Conservation (phyloP, 2,888 invertebrate genomes). For the Drosophila formosana region DNA sequence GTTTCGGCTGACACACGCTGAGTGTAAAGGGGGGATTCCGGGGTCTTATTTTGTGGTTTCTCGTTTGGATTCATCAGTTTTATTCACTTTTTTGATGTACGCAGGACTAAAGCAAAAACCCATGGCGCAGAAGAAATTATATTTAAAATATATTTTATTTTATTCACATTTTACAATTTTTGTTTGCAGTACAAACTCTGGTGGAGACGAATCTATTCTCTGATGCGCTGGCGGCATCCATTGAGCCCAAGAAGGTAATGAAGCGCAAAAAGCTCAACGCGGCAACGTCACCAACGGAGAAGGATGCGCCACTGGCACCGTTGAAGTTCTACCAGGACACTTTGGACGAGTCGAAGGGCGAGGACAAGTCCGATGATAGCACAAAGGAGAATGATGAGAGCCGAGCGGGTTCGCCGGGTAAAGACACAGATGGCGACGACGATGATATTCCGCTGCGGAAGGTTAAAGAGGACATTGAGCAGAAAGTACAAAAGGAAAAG, state of each 20-base stretch:
- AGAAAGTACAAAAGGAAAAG: slow-evolving; percentile 81
- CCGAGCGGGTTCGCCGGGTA: slow-evolving; percentile 45
- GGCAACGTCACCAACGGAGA: slow-evolving; percentile 85
- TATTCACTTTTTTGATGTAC: background rate
- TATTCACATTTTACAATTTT: background rate
- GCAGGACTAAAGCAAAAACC: slow-evolving; percentile 49
- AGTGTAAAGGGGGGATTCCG: background rate
- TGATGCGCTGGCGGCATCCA: slow-evolving; percentile 94
- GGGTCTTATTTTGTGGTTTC: background rate
- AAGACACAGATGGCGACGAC: slow-evolving; percentile 80
- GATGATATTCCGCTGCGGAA: slow-evolving; percentile 84
- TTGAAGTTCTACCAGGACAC: slow-evolving; percentile 96
- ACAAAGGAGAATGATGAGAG: slow-evolving; percentile 72
- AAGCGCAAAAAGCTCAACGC: slow-evolving; percentile 91
- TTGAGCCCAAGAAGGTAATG: slow-evolving; percentile 90
- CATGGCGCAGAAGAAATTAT: background rate
- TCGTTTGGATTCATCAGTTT: background rate
- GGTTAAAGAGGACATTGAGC: slow-evolving; percentile 84
- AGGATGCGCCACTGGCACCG: slow-evolving; percentile 89
- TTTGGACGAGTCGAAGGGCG: slow-evolving; percentile 87
- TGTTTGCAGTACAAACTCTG: slow-evolving; percentile 88
- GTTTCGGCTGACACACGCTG: slow-evolving; percentile 8
- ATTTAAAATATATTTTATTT: background rate
- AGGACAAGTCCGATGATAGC: slow-evolving; percentile 73
- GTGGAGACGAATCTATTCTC: slow-evolving; percentile 97